A percentile compares a stretch with the other conserved stretches of the same genome.
Evolutionary conservation across 2,797 vertebrate species (phyloP).

Genomic region (Vireo griseus): DNA sequence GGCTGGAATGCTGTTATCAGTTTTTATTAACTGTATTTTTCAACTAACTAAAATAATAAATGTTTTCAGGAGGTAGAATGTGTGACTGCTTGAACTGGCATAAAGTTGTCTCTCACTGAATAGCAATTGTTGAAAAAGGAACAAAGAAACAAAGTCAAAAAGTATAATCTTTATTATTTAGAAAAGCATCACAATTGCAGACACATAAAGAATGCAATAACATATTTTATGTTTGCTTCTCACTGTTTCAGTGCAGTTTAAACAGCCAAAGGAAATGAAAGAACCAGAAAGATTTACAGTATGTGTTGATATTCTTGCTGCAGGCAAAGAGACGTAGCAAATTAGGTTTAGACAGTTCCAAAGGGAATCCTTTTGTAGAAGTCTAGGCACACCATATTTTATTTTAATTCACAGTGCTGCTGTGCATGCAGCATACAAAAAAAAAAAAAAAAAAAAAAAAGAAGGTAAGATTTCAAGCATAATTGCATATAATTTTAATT

Average conservation of each 20-base stretch:
- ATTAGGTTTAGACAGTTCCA: not conserved
- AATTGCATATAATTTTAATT: not conserved
- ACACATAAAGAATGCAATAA: not conserved
- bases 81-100: not conserved
- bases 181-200: not conserved
- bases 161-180: not conserved
- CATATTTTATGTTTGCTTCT: not conserved
- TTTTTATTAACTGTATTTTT: not conserved
- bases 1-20: not conserved
- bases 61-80: not conserved
- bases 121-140: not conserved
- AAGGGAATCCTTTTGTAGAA: not conserved
- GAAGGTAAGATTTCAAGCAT: not conserved
- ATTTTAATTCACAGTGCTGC: not conserved
- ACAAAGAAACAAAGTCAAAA: not conserved
- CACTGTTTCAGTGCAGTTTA: not conserved
- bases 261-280: slow-evolving; percentile 6
- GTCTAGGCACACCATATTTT: not conserved
- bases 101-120: not conserved
- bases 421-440: not conserved
- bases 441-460: not conserved
- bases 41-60: not conserved
- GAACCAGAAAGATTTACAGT: not conserved
- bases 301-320: not conserved
- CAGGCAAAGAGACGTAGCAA: not conserved